phyloP scores from a whole-genome alignment of 2,888 invertebrate species.

The Invenusta paracnida region DNA sequence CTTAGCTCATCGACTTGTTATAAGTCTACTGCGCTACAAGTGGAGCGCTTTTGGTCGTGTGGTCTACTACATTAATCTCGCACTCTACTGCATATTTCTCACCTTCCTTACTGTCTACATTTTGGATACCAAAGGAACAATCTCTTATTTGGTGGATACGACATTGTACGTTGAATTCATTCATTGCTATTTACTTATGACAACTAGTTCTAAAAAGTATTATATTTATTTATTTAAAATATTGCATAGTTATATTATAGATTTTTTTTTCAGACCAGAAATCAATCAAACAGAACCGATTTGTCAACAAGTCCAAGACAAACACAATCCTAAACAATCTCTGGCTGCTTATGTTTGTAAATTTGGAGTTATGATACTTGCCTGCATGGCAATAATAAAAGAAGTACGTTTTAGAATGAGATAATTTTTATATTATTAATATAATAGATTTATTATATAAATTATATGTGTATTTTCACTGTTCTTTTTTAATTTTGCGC shows the following conservation, averaged over 20 bases:
- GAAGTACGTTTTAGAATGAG: background rate
- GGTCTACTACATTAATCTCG: slow-evolving; percentile 62
- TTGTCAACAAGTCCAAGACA: background rate
- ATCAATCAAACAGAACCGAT: background rate
- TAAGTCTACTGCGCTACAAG: slow-evolving; percentile 61
- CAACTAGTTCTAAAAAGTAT: too few species aligned
- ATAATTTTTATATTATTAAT: too few species aligned
- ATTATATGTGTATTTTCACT: too few species aligned
- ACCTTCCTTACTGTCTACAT: slow-evolving; percentile 61
- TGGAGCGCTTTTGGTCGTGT: slow-evolving; percentile 62
- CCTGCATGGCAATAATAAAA: slow-evolving; percentile 47
- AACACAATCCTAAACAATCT: background rate
- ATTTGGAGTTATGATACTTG: slow-evolving; percentile 58
- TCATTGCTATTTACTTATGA: too few species aligned
- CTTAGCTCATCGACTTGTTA: slow-evolving; percentile 62
- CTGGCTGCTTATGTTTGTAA: slow-evolving; percentile 50
- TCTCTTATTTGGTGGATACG: slow-evolving; percentile 37
- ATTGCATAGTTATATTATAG: too few species aligned
- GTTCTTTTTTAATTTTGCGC: too few species aligned
- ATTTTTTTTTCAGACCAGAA: too few species aligned
- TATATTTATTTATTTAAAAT: too few species aligned
- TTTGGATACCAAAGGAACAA: slow-evolving; percentile 52
- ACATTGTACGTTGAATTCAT: too few species aligned
- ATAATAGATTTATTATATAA: background rate
- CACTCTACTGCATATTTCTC: slow-evolving; percentile 61